Conservation (phyloP, 2,888 invertebrate species). For the Carterocephalus palaemon region DNA sequence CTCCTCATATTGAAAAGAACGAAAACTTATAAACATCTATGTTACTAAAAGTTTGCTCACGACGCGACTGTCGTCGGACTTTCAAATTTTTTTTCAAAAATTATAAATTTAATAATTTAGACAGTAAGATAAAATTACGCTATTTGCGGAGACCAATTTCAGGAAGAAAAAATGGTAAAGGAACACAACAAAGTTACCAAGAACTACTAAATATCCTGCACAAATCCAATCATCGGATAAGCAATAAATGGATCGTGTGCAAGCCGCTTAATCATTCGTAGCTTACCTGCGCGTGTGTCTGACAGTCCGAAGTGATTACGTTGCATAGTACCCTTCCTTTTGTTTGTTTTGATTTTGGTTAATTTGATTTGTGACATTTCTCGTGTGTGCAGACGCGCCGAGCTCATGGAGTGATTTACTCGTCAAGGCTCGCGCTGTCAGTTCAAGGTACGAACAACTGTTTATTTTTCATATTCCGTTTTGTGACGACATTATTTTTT, state of each 20-base stretch:
- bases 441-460: slow-evolving; percentile 3
- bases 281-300: slow-evolving; percentile 69
- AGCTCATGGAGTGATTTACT: slow-evolving; percentile 34
- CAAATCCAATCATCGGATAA: too few relatives aligned
- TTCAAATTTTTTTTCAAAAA: too few relatives aligned
- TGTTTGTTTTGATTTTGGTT: slow-evolving; percentile 73
- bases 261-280: slow-evolving; percentile 6
- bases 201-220: too few relatives aligned
- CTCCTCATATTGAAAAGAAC: too few relatives aligned
- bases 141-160: too few relatives aligned
- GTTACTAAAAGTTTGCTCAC: too few relatives aligned
- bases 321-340: slow-evolving; percentile 63
- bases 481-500: slow-evolving; percentile 1
- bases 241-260: not conserved
- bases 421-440: slow-evolving; percentile 16
- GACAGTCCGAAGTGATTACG: slow-evolving; percentile 76
- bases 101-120: too few relatives aligned
- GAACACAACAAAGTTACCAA: too few relatives aligned
- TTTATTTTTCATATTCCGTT: slow-evolving; percentile 7
- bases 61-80: too few relatives aligned
- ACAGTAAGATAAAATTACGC: too few relatives aligned
- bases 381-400: slow-evolving; percentile 35
- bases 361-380: slow-evolving; percentile 74
- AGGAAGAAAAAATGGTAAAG: too few relatives aligned
- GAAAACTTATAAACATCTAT: too few relatives aligned